These are phyloP conservation scores for Synergus itoensis DNA, from an alignment of 2,888 invertebrate genomes.

Conservation along the genomic window DNA sequence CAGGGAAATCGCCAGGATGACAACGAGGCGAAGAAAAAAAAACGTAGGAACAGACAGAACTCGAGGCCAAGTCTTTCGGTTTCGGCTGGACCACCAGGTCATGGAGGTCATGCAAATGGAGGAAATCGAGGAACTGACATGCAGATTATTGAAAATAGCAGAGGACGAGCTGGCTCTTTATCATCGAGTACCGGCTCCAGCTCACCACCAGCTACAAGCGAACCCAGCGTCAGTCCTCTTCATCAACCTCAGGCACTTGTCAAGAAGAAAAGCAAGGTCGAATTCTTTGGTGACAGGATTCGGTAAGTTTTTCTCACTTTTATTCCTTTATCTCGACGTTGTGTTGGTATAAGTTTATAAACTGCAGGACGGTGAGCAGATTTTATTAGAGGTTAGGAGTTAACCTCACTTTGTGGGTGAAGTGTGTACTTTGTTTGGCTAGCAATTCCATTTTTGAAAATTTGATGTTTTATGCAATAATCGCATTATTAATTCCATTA, in stretches of 20 bases:
- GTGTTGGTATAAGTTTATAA: not conserved
- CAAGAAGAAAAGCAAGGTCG: slow-evolving; percentile 88
- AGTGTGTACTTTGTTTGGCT: too few species aligned
- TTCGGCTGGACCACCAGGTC: slow-evolving; percentile 78
- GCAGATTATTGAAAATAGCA: slow-evolving; percentile 74
- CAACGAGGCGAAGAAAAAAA: slow-evolving; percentile 82
- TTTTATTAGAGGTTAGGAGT: not conserved
- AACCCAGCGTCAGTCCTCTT: slow-evolving; percentile 86
- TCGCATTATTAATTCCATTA: too few species aligned
- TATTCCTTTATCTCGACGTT: not conserved
- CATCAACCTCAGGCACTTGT: slow-evolving; percentile 80
- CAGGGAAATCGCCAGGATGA: slow-evolving; percentile 79
- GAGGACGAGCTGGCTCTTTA: slow-evolving; percentile 87
- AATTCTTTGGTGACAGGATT: slow-evolving; percentile 88
- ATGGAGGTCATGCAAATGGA: slow-evolving; percentile 69
- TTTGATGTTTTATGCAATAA: too few species aligned
- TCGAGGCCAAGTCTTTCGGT: slow-evolving; percentile 82
- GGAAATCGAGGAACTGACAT: slow-evolving; percentile 60
- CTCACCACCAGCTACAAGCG: slow-evolving; percentile 90
- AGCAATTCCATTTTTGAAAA: too few species aligned
- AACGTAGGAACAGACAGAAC: slow-evolving; percentile 84
- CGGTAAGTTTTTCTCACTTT: slow-evolving; percentile 81
- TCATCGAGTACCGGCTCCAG: slow-evolving; percentile 89
- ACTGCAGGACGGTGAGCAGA: not conserved
- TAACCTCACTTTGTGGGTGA: too few species aligned